Percentiles rank a stretch among this genome's conserved stretches.
These are phyloP conservation scores for Larimichthys polyactis DNA, from an alignment of 2,113 vertebrate genomes.

Conservation along the genomic window DNA sequence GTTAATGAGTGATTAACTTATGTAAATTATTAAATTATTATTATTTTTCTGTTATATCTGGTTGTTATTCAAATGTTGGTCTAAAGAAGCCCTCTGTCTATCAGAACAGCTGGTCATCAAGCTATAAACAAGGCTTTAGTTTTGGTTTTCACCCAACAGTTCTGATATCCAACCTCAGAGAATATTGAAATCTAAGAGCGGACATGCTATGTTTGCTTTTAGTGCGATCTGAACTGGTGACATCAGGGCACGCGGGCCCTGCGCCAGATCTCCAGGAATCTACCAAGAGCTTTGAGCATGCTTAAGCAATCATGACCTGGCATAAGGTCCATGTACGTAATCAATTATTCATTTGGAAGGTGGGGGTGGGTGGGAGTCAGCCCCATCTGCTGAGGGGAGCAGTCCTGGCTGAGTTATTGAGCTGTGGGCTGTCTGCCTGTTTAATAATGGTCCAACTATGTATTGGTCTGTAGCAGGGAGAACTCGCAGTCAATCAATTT, in stretches of 20 bases:
- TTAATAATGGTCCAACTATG: constrained; percentile 60
- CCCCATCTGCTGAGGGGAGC: constrained; percentile 77
- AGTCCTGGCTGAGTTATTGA: constrained; percentile 75
- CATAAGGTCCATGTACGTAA: constrained; percentile 75
- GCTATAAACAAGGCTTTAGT: background rate
- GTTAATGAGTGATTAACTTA: background rate
- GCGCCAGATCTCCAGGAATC: constrained; percentile 48
- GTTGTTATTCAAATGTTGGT: background rate
- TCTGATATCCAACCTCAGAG: background rate
- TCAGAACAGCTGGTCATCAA: background rate
- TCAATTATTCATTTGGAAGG: constrained; percentile 76
- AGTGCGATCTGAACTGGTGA: constrained; percentile 38
- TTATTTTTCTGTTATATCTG: no score
- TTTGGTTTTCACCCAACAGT: background rate
- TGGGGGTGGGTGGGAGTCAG: constrained; percentile 37
- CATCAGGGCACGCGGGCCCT: constrained; percentile 12
- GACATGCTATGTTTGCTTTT: constrained; percentile 27
- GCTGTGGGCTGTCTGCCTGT: constrained; percentile 48
- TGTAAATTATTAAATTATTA: no score
- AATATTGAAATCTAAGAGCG: constrained; percentile 13
- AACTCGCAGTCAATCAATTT: constrained; percentile 42
- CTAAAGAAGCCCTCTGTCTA: background rate
- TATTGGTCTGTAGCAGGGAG: constrained; percentile 40
- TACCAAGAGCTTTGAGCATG: constrained; percentile 63
- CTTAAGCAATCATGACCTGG: constrained; percentile 78